Conservation (phyloP, 2,888 invertebrate genomes). For the Adineta ricciae region DNA sequence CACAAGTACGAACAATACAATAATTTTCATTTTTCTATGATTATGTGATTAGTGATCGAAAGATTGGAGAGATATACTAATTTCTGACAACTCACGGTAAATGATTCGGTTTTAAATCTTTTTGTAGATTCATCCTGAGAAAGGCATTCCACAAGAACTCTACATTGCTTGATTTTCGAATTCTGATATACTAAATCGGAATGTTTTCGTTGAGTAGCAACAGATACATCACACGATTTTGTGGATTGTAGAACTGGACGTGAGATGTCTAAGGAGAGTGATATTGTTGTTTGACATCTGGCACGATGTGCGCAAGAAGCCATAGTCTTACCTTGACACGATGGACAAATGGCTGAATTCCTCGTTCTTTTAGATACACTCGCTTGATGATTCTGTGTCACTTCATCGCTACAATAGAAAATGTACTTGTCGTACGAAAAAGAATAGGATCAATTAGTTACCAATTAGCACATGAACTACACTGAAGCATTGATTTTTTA, state of each 20-base stretch:
- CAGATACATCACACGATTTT: not conserved
- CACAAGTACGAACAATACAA: not conserved
- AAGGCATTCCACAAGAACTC: too few species aligned
- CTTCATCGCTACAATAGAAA: not conserved
- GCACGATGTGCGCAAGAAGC: not conserved
- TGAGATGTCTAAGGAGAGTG: not conserved
- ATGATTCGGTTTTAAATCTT: not conserved
- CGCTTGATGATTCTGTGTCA: not conserved
- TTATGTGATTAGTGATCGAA: not conserved
- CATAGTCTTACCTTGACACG: not conserved
- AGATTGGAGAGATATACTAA: not conserved
- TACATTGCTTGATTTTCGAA: not conserved
- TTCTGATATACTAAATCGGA: not conserved
- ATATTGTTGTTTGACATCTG: too few species aligned
- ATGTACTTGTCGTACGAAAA: not conserved
- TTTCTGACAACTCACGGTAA: not conserved
- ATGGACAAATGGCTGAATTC: not conserved
- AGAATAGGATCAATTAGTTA: not conserved
- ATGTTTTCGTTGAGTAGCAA: not conserved
- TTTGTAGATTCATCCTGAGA: not conserved
- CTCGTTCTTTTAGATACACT: not conserved
- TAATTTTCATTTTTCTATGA: not conserved
- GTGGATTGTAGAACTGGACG: not conserved
- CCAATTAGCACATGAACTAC: not conserved
- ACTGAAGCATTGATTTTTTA: not conserved